Evolutionary conservation across 2,888 invertebrate genomes (phyloP).

Genomic region (Hipparchia sbordonii): DNA sequence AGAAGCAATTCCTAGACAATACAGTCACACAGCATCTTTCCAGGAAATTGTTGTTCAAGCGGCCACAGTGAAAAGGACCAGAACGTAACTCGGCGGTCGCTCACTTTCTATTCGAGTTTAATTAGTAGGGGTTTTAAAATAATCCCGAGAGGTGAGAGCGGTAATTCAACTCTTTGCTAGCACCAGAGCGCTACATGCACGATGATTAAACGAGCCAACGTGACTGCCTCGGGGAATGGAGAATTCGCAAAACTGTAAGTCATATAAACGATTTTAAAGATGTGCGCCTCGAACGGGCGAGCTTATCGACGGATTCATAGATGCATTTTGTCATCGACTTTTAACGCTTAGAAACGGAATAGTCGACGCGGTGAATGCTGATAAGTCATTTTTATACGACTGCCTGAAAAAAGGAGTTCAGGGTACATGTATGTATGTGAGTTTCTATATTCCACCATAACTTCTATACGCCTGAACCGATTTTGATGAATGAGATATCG

Average conservation of each 20-base stretch:
- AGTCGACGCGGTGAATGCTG: too few species aligned
- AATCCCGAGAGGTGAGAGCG: conserved; percentile 42
- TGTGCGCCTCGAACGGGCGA: conserved; percentile 9
- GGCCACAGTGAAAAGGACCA: too few species aligned
- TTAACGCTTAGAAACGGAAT: too few species aligned
- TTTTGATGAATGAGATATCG: too few species aligned
- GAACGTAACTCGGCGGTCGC: background rate
- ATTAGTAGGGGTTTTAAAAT: conserved; percentile 38
- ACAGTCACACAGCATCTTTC: too few species aligned
- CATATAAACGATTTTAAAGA: conserved; percentile 37
- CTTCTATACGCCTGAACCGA: too few species aligned
- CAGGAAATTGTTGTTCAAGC: too few species aligned
- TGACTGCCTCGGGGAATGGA: conserved; percentile 42
- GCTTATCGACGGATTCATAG: background rate
- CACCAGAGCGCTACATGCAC: conserved; percentile 45
- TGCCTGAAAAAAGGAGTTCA: too few species aligned
- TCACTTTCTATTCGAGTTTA: conserved; percentile 10
- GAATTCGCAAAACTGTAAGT: conserved; percentile 40
- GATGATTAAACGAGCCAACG: conserved; percentile 49
- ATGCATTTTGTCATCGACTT: too few species aligned
- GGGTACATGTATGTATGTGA: too few species aligned
- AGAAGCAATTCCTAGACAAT: too few species aligned
- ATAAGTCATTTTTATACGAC: background rate
- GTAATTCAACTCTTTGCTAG: conserved; percentile 46
- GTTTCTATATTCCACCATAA: too few species aligned